Conservation (phyloP, 2,113 vertebrate genomes). For the Plectropomus leopardus region DNA sequence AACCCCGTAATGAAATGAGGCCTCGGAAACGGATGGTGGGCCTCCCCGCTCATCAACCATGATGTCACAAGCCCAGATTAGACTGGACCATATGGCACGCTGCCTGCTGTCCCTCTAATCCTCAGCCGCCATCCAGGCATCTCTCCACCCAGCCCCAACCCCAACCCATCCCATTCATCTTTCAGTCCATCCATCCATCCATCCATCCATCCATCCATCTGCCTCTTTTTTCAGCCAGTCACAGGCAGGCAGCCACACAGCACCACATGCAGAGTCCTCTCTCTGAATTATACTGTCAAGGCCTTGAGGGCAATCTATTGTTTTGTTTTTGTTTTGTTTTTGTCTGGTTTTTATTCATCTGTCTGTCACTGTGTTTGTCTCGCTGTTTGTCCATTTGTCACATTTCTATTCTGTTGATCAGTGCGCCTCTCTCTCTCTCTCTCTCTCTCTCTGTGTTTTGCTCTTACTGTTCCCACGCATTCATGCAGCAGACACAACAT, state of each 20-base stretch:
- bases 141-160: constrained; percentile 17
- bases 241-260: background rate
- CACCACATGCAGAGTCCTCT: constrained; percentile 6
- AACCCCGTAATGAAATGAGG: constrained; percentile 62
- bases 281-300: background rate
- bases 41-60: constrained; percentile 65
- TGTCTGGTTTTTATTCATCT: constrained; percentile 9
- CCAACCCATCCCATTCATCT: background rate
- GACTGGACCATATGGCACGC: constrained; percentile 77
- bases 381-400: constrained; percentile 13
- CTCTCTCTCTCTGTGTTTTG: constrained; percentile 9
- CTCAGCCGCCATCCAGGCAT: constrained; percentile 41
- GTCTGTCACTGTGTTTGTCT: constrained; percentile 20
- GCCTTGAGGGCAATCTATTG: background rate
- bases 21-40: constrained; percentile 53
- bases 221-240: background rate
- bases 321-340: constrained; percentile 18
- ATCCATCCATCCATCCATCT: background rate
- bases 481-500: constrained; percentile 56
- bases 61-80: constrained; percentile 83
- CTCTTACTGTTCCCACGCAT: constrained; percentile 40
- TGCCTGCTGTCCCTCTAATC: constrained; percentile 79
- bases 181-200: background rate
- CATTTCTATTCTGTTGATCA: background rate
- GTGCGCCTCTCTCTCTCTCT: background rate